These are phyloP conservation scores for Machimus atricapillus DNA, from an alignment of 2,888 invertebrate genomes.

Conservation along the genomic window DNA sequence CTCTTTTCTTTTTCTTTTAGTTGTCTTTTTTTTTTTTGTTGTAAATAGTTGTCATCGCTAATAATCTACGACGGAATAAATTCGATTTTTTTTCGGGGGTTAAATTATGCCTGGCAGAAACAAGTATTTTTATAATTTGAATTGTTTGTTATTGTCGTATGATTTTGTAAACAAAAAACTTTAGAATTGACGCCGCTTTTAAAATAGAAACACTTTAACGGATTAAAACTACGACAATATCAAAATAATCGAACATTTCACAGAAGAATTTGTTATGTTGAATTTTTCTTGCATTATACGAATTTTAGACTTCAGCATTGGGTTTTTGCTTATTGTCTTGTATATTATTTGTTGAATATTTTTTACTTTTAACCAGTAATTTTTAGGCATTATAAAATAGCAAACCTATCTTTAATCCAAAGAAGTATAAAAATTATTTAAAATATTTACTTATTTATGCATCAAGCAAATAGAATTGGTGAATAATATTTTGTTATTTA, in stretches of 20 bases:
- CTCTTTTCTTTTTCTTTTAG: neutral
- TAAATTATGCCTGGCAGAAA: neutral
- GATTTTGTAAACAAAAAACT: neutral
- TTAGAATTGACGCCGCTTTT: neutral
- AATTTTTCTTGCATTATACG: neutral
- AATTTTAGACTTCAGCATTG: neutral
- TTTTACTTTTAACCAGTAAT: too few species aligned
- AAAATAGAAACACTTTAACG: neutral
- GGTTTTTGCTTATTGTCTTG: too few species aligned
- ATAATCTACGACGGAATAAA: neutral
- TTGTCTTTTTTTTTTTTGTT: neutral
- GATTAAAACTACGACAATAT: neutral
- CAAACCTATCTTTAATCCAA: too few species aligned
- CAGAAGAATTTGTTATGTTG: neutral
- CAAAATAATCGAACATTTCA: neutral
- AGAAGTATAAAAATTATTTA: too few species aligned
- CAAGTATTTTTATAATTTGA: neutral
- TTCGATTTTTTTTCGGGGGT: neutral
- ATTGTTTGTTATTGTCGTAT: neutral
- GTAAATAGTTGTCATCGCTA: neutral
- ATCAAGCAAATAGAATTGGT: too few species aligned
- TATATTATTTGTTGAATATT: too few species aligned
- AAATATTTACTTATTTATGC: too few species aligned
- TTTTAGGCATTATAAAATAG: too few species aligned
- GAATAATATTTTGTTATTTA: too few species aligned